phyloP scores from a whole-genome alignment of 2,113 vertebrate genomes.

The Turdus rufiventris region DNA sequence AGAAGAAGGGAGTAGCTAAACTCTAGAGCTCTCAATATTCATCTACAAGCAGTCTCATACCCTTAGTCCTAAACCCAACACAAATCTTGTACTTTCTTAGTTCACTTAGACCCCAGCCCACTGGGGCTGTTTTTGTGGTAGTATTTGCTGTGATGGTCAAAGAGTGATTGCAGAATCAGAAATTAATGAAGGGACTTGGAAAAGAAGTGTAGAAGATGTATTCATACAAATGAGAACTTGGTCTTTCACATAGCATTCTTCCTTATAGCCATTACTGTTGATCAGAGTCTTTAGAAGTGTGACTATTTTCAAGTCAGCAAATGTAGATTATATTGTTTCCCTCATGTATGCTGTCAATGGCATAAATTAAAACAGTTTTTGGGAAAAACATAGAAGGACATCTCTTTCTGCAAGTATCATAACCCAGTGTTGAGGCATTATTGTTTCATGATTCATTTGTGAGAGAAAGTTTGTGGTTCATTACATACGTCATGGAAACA shows the following conservation, averaged over 20 bases:
- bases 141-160: not conserved
- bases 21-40: not conserved
- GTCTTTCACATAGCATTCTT: not conserved
- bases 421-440: not conserved
- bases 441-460: not conserved
- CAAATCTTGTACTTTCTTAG: not conserved
- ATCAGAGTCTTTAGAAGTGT: not conserved
- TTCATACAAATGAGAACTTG: not conserved
- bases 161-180: not conserved
- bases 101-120: not conserved
- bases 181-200: not conserved
- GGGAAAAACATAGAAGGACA: not conserved
- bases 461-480: not conserved
- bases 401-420: not conserved
- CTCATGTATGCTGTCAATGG: not conserved
- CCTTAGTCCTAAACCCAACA: not conserved
- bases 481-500: accelerated
- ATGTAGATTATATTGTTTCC: too few species aligned
- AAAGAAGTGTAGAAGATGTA: not conserved
- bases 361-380: not conserved
- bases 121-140: not conserved
- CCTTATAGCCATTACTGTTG: not conserved
- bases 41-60: not conserved
- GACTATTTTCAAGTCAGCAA: not conserved
- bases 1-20: not conserved